A percentile compares a stretch with the other conserved stretches of the same genome.
phyloP scores from a whole-genome alignment of 2,113 vertebrate genomes.

The Xiphophorus hellerii region DNA sequence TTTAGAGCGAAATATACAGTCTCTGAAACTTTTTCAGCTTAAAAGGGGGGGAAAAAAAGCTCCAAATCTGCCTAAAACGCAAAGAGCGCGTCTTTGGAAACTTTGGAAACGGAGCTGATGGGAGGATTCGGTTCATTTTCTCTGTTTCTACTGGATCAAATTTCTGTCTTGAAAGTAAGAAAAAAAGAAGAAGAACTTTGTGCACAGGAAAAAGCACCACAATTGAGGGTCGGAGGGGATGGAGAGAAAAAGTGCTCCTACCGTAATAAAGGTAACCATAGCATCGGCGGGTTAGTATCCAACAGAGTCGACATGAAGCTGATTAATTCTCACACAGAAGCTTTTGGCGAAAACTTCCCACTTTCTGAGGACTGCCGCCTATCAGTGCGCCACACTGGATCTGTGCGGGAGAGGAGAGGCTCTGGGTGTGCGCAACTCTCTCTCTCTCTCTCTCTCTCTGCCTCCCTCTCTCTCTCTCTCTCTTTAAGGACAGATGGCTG shows the following conservation, averaged over 20 bases:
- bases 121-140: neutral
- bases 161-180: neutral
- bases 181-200: neutral
- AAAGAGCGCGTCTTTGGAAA: neutral
- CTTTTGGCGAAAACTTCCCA: slow-evolving; percentile 86
- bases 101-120: neutral
- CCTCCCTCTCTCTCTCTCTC: slow-evolving; percentile 39
- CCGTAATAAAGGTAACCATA: slow-evolving; percentile 99
- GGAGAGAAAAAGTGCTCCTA: slow-evolving; percentile 73
- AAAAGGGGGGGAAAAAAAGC: neutral
- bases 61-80: neutral
- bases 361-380: slow-evolving; percentile 68
- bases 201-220: neutral
- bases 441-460: slow-evolving; percentile 48
- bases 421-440: slow-evolving; percentile 70
- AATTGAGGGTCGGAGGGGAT: neutral
- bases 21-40: neutral
- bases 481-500: slow-evolving; percentile 70
- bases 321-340: slow-evolving; percentile 83
- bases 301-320: slow-evolving; percentile 97
- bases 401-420: slow-evolving; percentile 68
- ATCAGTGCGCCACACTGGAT: slow-evolving; percentile 63
- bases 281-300: slow-evolving; percentile 93
- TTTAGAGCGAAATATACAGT: neutral
- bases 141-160: neutral